Base-by-base conservation (phyloP, 2,113 vertebrate genomes). In the Collichthys lucidus region DNA sequence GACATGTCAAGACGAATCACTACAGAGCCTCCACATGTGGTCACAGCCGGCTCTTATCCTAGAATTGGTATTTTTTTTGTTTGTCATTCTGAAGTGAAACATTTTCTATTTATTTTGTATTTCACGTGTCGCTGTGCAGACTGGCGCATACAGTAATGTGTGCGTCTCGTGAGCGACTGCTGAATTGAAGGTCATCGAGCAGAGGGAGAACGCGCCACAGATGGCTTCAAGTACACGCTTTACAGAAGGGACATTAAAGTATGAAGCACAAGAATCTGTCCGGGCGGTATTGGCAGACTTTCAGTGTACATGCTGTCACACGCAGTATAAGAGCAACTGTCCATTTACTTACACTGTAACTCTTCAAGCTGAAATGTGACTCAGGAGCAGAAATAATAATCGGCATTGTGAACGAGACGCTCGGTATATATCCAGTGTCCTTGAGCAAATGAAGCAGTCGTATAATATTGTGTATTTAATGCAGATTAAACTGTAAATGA, bases 131-230 rank as follows among this genome's bases (percentile, higher is more conserved):
- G 55, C 55, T 8, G 20, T 66, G 70, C 42, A 44, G 52, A 65
- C 17, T 26, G 42, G 3, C n/a, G 44, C 10, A n/a, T 7, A 8
- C 11, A 64, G 19, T n/a, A n/a, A n/a, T n/a, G n/a, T 14, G 35
- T 60, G 15, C 10, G 19, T 65, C 42, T 69, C n/a, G 55, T 35
- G 59, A 65, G 24, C 11, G 22, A 52, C 53, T 47, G 46, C 24
- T 67, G 68, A 40, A 22, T 12, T 40, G 64, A 85, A 79, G 79
- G 86, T 73, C 83, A 61, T 55, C 47, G 14, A 24, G 66, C 50
- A 55, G 50, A 24, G 20, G 9, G 16, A 73, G 72, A 82, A 83
- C 67, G 6, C 67, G 56, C 46, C 79, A 74, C 79, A 87, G 88
- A 83, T 64, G 76, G 82, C 79, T 77, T 46, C 11, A 79, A 81